Percentiles rank a stretch among this genome's conserved stretches.
These are phyloP conservation scores for Nycticebus coucang DNA, from an alignment of 2,113 vertebrate species.

Conservation along the genomic window DNA sequence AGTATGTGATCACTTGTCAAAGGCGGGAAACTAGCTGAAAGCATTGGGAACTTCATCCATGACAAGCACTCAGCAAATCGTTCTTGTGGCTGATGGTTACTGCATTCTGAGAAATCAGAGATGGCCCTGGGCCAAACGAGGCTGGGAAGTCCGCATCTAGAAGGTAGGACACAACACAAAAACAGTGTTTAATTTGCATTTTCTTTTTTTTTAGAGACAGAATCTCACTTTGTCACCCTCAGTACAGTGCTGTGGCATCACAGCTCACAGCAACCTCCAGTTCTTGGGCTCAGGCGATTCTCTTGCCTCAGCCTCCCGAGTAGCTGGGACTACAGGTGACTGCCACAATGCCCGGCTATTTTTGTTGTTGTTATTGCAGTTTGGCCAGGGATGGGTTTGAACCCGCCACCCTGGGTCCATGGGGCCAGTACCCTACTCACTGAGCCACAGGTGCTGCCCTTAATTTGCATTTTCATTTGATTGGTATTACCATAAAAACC, in stretches of 20 bases:
- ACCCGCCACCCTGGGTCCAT: too few relatives aligned
- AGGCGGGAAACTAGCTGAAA: background rate
- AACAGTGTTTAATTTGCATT: background rate
- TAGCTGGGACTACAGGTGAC: too few relatives aligned
- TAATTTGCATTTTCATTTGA: slow-evolving; percentile 37
- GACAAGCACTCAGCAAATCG: background rate
- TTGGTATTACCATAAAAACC: background rate
- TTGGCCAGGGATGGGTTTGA: too few relatives aligned
- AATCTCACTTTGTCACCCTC: too few relatives aligned
- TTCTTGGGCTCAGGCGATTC: too few relatives aligned
- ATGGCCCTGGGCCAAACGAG: background rate
- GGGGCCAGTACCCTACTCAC: too few relatives aligned
- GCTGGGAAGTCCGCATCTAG: background rate
- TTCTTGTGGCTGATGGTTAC: background rate
- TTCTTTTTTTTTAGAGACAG: background rate
- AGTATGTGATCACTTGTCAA: background rate
- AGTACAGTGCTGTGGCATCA: too few relatives aligned
- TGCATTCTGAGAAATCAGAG: background rate
- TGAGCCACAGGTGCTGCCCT: too few relatives aligned
- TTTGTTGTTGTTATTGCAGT: too few relatives aligned
- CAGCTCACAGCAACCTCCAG: too few relatives aligned
- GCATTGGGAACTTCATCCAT: background rate
- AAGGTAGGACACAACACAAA: background rate
- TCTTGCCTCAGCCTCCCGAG: too few relatives aligned
- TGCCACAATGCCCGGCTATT: too few relatives aligned